These are phyloP conservation scores for Nothobranchius kuhntae DNA, from an alignment of 2,113 vertebrate species.

Conservation along the genomic window DNA sequence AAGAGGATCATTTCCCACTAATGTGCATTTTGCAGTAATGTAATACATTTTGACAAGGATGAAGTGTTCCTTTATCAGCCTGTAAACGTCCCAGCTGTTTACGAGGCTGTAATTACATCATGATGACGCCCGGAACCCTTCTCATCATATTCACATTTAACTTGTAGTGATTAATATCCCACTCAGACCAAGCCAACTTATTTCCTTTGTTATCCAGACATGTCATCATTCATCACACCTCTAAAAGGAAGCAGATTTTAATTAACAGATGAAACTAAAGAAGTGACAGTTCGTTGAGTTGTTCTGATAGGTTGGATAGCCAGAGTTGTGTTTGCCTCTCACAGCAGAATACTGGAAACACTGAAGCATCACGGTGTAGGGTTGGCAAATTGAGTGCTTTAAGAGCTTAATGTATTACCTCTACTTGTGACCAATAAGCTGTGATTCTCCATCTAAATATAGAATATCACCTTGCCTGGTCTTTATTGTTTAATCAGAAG, in stretches of 20 bases:
- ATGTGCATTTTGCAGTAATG: not conserved
- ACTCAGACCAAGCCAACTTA: not conserved
- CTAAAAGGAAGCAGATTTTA: not conserved
- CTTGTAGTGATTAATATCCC: slow-evolving; percentile 9
- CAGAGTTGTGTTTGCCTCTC: too few species aligned
- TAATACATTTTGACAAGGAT: not conserved
- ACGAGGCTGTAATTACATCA: not conserved
- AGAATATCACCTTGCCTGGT: too few species aligned
- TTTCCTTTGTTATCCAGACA: slow-evolving; percentile 10
- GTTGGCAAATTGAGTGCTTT: too few species aligned
- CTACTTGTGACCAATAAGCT: too few species aligned
- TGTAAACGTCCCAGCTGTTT: not conserved
- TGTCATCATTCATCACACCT: not conserved
- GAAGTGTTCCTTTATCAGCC: not conserved
- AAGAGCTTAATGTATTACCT: too few species aligned
- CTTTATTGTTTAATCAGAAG: too few species aligned
- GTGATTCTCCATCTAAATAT: too few species aligned
- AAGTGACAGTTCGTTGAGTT: not conserved
- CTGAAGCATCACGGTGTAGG: not conserved
- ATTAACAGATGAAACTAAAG: not conserved
- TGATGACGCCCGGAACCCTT: not conserved
- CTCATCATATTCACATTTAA: not conserved
- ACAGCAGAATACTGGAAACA: too few species aligned
- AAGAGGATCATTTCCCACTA: too few species aligned
- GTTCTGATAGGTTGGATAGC: too few species aligned